Conservation (phyloP, 2,113 vertebrate genomes). For the rabbit (Oryctolagus cuniculus) region mOryCun1.1 NC_091453.1:129886001-129886500, state of each 20-base stretch:
- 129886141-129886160: not conserved
- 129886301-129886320: not conserved
- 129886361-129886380: no score
- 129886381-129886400: no score
- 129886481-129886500: no score
- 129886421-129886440: no score
- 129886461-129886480: no score
- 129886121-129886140: not conserved
- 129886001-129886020: not conserved
- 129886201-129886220: not conserved
- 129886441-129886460: no score
- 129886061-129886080: slow-evolving; percentile 43
- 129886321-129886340: no score
- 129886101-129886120: not conserved
- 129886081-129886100: not conserved
- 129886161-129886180: not conserved
- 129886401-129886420: no score
- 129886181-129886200: not conserved
- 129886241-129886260: not conserved
- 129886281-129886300: not conserved
- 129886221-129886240: not conserved
- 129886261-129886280: not conserved
- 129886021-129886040: not conserved
- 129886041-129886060: not conserved
- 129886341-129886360: no score